Evolutionary conservation across 2,113 vertebrate genomes (phyloP).

Genomic region (Macquaria australasica): DNA sequence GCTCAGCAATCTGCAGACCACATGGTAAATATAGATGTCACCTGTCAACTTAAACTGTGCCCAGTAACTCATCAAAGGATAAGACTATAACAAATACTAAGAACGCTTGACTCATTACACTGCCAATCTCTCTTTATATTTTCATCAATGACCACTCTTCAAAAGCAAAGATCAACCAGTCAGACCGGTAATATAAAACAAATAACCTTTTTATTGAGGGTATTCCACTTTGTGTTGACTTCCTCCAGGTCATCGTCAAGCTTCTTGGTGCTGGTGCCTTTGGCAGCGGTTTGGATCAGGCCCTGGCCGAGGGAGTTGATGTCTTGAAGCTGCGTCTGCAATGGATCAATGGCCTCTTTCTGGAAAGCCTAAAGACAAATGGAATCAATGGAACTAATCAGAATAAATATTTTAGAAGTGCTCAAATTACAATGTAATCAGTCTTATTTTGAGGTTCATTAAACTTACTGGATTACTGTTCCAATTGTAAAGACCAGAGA

Average conservation of each 20-base stretch:
- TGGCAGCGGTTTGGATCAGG: constrained; percentile 94
- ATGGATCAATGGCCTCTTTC: constrained; percentile 94
- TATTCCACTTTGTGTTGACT: constrained; percentile 92
- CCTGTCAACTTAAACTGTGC: constrained; percentile 13
- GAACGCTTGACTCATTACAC: constrained; percentile 1
- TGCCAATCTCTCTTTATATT: background rate
- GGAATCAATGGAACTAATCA: constrained; percentile 32
- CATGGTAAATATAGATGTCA: constrained; percentile 55
- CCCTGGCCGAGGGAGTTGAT: constrained; percentile 94
- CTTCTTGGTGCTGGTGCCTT: constrained; percentile 88
- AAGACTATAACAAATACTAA: background rate
- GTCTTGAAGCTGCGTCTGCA: constrained; percentile 92
- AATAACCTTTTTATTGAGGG: constrained; percentile 95
- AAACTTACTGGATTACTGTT: background rate
- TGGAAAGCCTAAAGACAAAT: constrained; percentile 90
- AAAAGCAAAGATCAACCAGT: constrained; percentile 5
- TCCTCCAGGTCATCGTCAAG: constrained; percentile 93
- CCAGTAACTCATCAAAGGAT: constrained; percentile 23
- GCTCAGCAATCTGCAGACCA: constrained; percentile 90
- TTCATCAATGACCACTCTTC: background rate
- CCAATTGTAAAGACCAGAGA: background rate
- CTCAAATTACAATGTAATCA: constrained; percentile 9
- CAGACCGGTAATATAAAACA: background rate
- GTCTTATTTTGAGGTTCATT: background rate
- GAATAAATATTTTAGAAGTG: background rate